Conservation (phyloP, 2,113 vertebrate genomes). For the Chauna torquata region DNA sequence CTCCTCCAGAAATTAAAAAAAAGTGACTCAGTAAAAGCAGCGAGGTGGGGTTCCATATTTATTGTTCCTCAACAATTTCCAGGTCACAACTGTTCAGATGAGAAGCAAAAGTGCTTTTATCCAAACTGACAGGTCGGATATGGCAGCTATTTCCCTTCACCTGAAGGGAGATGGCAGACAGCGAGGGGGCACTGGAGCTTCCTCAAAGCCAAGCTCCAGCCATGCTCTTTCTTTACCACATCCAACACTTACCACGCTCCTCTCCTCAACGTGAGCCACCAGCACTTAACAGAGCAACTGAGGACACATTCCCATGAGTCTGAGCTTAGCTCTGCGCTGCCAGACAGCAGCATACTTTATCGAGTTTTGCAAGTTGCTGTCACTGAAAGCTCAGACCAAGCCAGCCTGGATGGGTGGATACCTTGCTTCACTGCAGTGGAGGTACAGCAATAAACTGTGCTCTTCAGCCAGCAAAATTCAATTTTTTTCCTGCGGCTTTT, state of each 20-base stretch:
- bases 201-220: neutral
- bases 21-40: neutral
- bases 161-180: neutral
- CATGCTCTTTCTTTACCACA: accelerated
- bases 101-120: neutral
- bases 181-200: neutral
- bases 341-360: neutral
- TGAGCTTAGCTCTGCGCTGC: neutral
- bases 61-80: neutral
- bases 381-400: neutral
- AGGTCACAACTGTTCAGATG: neutral
- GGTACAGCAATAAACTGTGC: neutral
- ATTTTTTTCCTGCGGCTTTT: neutral
- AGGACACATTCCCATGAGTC: neutral
- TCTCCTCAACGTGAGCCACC: neutral
- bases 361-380: neutral
- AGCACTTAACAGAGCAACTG: accelerated
- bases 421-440: neutral
- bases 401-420: neutral
- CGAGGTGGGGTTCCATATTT: neutral
- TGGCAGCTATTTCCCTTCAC: accelerated
- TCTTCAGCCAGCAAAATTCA: neutral
- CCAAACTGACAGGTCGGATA: neutral
- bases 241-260: neutral
- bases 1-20: neutral